These are phyloP conservation scores for Polyommatus icarus DNA, from an alignment of 2,888 invertebrate genomes.

Conservation along the genomic window DNA sequence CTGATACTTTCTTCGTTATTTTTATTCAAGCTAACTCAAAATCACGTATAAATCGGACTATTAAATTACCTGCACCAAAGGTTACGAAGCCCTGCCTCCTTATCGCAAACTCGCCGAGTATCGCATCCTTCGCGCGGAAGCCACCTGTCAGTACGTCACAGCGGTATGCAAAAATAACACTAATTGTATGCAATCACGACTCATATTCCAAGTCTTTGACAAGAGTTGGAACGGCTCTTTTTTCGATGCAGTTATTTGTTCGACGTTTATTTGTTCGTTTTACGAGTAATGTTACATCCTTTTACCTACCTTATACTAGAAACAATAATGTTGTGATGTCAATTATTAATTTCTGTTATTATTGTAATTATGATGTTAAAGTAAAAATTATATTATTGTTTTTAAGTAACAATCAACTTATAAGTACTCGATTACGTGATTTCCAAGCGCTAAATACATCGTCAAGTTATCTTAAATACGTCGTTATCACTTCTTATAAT, in stretches of 20 bases:
- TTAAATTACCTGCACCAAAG: background rate
- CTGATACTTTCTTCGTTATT: background rate
- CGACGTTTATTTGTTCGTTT: too few relatives aligned
- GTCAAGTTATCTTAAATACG: too few relatives aligned
- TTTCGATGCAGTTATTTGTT: background rate
- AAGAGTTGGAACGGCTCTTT: background rate
- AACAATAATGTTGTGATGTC: too few relatives aligned
- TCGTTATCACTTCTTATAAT: too few relatives aligned
- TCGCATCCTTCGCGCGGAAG: background rate
- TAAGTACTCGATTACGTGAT: too few relatives aligned
- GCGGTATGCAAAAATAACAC: background rate
- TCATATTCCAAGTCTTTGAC: background rate
- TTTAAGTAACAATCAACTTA: too few relatives aligned
- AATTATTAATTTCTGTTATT: too few relatives aligned
- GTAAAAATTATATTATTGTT: too few relatives aligned
- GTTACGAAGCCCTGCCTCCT: background rate
- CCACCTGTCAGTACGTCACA: background rate
- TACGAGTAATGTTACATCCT: too few relatives aligned
- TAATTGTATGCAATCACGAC: background rate
- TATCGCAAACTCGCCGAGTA: background rate
- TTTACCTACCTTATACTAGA: too few relatives aligned
- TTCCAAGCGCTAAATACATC: too few relatives aligned
- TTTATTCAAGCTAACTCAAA: background rate
- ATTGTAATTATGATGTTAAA: too few relatives aligned
- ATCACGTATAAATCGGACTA: background rate